A percentile compares a stretch with the other conserved stretches of the same genome.
These are phyloP conservation scores for Mesembrinibis cayennensis DNA, from an alignment of 2,113 vertebrate genomes.

Conservation along the genomic window DNA sequence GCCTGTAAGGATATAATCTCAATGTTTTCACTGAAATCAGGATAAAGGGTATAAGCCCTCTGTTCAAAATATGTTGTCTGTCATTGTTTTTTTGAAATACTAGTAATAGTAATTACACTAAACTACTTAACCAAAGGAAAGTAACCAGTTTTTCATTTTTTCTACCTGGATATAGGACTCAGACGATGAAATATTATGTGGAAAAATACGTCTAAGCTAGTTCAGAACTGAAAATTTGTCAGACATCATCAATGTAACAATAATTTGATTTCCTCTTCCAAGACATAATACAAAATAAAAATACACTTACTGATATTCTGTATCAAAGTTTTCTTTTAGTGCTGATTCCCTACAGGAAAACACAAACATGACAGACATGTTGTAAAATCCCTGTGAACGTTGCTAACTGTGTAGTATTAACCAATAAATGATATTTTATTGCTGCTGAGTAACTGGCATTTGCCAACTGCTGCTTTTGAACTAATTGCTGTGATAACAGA, in stretches of 20 bases:
- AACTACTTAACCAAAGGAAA: neutral
- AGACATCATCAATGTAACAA: neutral
- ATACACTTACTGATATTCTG: neutral
- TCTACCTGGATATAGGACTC: neutral
- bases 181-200: neutral
- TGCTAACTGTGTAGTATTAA: neutral
- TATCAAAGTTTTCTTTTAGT: neutral
- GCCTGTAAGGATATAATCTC: neutral
- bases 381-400: neutral
- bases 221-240: neutral
- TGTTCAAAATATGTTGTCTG: neutral
- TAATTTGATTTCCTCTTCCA: neutral
- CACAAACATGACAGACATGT: neutral
- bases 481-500: neutral
- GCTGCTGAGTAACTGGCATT: neutral
- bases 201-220: neutral
- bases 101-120: neutral
- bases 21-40: neutral
- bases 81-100: neutral
- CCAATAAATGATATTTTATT: neutral
- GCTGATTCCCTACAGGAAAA: neutral
- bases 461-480: neutral
- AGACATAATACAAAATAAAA: neutral
- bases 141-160: neutral
- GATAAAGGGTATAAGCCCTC: neutral